phyloP scores from a whole-genome alignment of 2,113 vertebrate species.

The Vombatus ursinus region DNA sequence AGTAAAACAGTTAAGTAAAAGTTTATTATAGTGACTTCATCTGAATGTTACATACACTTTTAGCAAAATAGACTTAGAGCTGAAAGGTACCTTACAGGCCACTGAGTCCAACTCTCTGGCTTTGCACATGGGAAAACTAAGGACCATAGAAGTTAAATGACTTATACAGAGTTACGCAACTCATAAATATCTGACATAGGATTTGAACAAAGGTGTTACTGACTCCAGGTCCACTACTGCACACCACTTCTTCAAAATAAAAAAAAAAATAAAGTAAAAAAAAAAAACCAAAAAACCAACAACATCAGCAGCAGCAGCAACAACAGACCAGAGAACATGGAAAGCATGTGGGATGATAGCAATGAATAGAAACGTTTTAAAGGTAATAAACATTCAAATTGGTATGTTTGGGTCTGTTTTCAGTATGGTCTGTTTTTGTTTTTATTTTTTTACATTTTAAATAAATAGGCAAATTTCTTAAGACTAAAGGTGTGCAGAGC shows the following conservation, averaged over 20 bases:
- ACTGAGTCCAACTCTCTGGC: neutral
- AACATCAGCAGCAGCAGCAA: neutral
- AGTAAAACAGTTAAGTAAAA: neutral
- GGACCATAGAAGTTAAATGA: neutral
- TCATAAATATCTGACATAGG: neutral
- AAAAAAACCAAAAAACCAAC: no score
- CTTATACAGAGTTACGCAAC: no score
- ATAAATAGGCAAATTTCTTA: neutral
- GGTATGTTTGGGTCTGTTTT: neutral
- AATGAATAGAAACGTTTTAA: no score
- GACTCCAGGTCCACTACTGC: neutral
- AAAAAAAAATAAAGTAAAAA: neutral
- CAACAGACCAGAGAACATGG: neutral
- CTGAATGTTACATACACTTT: neutral
- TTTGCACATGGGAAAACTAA: neutral
- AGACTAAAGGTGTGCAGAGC: neutral
- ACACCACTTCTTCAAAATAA: neutral
- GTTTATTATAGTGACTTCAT: neutral
- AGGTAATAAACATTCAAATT: neutral
- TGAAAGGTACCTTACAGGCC: neutral
- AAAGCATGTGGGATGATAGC: neutral
- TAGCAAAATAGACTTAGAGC: neutral
- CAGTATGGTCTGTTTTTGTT: no score
- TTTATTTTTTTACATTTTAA: neutral
- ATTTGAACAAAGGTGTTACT: neutral